Conservation (phyloP, 2,113 vertebrate species). For the Chionomys nivalis region DNA sequence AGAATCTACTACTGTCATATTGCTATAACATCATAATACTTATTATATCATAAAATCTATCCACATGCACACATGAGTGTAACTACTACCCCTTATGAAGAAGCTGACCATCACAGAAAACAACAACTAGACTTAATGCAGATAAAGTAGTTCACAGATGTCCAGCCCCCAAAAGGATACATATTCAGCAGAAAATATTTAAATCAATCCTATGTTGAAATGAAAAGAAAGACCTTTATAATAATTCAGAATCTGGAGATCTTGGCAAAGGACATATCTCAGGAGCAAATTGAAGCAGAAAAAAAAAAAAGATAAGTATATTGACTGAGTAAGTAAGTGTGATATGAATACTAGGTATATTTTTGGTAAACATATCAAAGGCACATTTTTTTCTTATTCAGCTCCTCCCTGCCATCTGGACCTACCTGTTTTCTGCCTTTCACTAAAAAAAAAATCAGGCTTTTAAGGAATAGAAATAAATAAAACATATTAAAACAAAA, state of each 20-base stretch:
- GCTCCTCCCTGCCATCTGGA: background rate
- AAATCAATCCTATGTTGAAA: background rate
- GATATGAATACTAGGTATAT: background rate
- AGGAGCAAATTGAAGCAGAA: background rate
- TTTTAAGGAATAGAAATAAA: background rate
- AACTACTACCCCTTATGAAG: background rate
- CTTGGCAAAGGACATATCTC: background rate
- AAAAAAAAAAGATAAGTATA: background rate
- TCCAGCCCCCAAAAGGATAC: background rate
- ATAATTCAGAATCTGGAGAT: too few relatives aligned
- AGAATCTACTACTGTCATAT: background rate
- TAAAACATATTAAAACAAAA: background rate
- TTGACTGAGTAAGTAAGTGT: background rate
- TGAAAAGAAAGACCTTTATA: background rate
- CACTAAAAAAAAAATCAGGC: background rate
- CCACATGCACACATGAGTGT: background rate
- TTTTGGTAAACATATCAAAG: background rate
- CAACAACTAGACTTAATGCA: background rate
- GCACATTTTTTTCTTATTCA: background rate
- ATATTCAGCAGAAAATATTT: background rate
- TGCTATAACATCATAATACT: background rate
- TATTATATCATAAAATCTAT: background rate
- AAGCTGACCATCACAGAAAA: background rate
- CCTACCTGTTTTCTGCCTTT: background rate
- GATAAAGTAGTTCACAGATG: background rate